phyloP scores from a whole-genome alignment of 2,888 invertebrate genomes.

The Diplolepis rosae region DNA sequence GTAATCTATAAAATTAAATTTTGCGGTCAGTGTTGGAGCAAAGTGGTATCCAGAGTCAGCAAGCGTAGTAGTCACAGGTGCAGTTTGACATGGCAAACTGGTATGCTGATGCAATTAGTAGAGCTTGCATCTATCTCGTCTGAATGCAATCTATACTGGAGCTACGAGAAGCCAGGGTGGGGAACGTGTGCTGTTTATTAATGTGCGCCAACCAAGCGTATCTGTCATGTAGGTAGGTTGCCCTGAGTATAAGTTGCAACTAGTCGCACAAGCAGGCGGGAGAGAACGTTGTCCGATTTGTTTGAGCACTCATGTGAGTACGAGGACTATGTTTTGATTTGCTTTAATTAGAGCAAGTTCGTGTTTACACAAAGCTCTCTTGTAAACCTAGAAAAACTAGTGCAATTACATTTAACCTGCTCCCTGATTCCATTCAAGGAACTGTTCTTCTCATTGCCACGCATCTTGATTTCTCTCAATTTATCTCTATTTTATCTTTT shows the following conservation, averaged over 20 bases:
- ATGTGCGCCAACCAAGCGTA: slow-evolving; percentile 65
- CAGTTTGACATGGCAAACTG: slow-evolving; percentile 64
- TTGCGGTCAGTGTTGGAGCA: not conserved
- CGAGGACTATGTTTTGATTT: slow-evolving; percentile 56
- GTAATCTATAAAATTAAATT: not conserved
- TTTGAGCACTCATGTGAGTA: slow-evolving; percentile 35
- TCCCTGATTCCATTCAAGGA: slow-evolving; percentile 50
- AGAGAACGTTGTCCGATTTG: slow-evolving; percentile 27
- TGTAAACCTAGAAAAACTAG: slow-evolving; percentile 55
- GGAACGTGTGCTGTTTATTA: slow-evolving; percentile 59
- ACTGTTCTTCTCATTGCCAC: slow-evolving; percentile 19
- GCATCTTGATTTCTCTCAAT: not conserved
- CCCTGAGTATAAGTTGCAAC: slow-evolving; percentile 35
- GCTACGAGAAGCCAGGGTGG: slow-evolving; percentile 33
- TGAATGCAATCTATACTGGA: slow-evolving; percentile 42
- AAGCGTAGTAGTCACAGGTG: slow-evolving; percentile 62
- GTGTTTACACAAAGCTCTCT: slow-evolving; percentile 60
- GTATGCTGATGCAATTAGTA: slow-evolving; percentile 70
- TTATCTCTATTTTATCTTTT: not conserved
- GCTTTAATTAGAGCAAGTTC: slow-evolving; percentile 67
- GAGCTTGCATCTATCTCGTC: slow-evolving; percentile 53
- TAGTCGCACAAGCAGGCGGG: slow-evolving; percentile 16
- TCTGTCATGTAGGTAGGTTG: slow-evolving; percentile 61
- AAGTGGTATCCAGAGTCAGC: slow-evolving; percentile 2
- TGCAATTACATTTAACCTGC: slow-evolving; percentile 57